Conservation (phyloP, 2,113 vertebrate genomes). For the Notothenia rossii region DNA sequence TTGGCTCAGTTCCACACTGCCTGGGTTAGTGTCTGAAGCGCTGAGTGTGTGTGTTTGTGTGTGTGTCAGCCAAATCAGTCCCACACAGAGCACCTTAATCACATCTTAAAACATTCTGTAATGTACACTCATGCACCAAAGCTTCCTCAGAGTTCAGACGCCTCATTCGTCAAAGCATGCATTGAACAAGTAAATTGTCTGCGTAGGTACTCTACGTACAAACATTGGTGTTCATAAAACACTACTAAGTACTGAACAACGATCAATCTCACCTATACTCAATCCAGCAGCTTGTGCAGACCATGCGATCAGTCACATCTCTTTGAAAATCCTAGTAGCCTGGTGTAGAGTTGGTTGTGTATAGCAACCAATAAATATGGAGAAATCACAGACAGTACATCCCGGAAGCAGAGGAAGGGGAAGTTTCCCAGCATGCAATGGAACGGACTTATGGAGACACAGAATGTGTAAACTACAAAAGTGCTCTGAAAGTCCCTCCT, state of each 20-base stretch:
- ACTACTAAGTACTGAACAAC: neutral
- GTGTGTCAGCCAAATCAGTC: neutral
- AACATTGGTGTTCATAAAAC: neutral
- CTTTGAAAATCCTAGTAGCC: neutral
- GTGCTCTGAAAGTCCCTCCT: too few species aligned
- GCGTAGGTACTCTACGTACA: neutral
- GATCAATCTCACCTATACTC: neutral
- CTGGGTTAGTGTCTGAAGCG: conserved; percentile 14
- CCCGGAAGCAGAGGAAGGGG: neutral
- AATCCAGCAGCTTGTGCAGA: neutral
- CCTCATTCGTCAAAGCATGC: conserved; percentile 16
- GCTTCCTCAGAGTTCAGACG: conserved; percentile 5
- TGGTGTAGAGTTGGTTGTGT: neutral
- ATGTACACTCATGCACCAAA: neutral
- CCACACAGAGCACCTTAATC: conserved; percentile 30
- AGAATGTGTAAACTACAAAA: too few species aligned
- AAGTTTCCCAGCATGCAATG: neutral
- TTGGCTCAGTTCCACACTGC: conserved; percentile 58
- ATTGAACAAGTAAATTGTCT: neutral
- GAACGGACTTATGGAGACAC: neutral
- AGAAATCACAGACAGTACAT: neutral
- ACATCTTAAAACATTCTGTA: conserved; percentile 26
- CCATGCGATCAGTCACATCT: neutral
- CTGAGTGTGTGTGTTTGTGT: neutral
- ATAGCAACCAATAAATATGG: neutral